phyloP scores from a whole-genome alignment of 2,113 vertebrate species.

The Antennarius striatus region DNA sequence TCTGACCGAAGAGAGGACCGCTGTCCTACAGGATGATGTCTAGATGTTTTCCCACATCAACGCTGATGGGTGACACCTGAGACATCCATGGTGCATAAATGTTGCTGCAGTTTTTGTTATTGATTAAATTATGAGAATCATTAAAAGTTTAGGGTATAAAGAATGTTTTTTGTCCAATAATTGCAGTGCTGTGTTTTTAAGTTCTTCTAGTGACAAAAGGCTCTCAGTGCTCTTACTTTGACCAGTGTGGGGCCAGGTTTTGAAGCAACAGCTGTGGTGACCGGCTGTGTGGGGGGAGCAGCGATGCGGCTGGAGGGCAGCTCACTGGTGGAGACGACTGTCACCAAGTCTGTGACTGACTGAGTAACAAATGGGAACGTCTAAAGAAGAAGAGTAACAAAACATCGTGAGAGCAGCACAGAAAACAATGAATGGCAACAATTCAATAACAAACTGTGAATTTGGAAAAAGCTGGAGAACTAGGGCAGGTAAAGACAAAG shows the following conservation, averaged over 20 bases:
- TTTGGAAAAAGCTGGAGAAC: neutral
- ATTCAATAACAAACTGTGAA: neutral
- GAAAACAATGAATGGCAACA: neutral
- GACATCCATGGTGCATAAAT: too few relatives aligned
- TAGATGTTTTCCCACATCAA: too few relatives aligned
- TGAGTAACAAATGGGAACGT: slow-evolving; percentile 79
- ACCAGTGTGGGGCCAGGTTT: slow-evolving; percentile 89
- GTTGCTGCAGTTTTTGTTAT: too few relatives aligned
- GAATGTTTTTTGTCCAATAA: too few relatives aligned
- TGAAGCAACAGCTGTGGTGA: slow-evolving; percentile 72
- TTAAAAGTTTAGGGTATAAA: too few relatives aligned
- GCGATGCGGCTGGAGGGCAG: slow-evolving; percentile 64
- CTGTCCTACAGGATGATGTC: too few relatives aligned
- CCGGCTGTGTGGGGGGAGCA: slow-evolving; percentile 62
- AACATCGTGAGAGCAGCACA: neutral
- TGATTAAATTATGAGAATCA: too few relatives aligned
- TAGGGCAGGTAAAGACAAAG: neutral
- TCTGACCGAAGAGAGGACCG: too few relatives aligned
- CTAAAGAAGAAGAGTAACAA: slow-evolving; percentile 62
- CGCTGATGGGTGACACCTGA: too few relatives aligned
- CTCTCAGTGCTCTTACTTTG: slow-evolving; percentile 81
- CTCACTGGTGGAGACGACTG: slow-evolving; percentile 74
- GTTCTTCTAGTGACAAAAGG: neutral
- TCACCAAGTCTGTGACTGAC: slow-evolving; percentile 83
- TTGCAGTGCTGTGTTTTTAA: too few relatives aligned